Conservation (phyloP, 1,140 invertebrate genomes). For the Drosophila cardini region DNA sequence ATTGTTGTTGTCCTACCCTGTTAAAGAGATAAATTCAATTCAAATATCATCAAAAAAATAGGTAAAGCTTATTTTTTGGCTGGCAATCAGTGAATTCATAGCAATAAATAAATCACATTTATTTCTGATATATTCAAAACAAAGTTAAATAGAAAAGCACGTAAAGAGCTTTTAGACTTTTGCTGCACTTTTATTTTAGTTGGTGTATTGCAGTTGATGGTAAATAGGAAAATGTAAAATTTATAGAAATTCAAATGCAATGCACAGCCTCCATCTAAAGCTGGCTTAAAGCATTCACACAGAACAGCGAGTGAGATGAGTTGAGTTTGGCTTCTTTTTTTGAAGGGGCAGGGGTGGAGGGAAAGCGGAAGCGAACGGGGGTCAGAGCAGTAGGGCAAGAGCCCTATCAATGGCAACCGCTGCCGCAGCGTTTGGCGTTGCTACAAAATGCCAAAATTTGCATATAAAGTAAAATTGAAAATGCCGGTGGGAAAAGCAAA, state of each 20-base stretch:
- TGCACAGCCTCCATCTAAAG: slow-evolving; percentile 54
- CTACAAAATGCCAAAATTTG: slow-evolving; percentile 82
- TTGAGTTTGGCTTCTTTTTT: neutral
- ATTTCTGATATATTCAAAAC: slow-evolving; percentile 19
- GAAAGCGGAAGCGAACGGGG: neutral
- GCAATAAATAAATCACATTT: slow-evolving; percentile 25
- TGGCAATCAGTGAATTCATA: neutral
- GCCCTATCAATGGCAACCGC: slow-evolving; percentile 69
- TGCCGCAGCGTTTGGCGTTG: slow-evolving; percentile 42
- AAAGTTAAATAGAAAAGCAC: slow-evolving; percentile 32
- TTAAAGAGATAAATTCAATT: slow-evolving; percentile 24
- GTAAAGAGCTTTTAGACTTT: slow-evolving; percentile 44
- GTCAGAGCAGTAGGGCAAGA: slow-evolving; percentile 20
- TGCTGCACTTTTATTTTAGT: slow-evolving; percentile 52
- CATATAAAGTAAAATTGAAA: slow-evolving; percentile 83
- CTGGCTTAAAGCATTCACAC: slow-evolving; percentile 67
- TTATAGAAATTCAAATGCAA: slow-evolving; percentile 79
- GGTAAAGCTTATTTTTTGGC: neutral
- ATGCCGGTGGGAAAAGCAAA: slow-evolving; percentile 65
- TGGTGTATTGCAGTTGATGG: slow-evolving; percentile 51
- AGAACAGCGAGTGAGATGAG: slow-evolving; percentile 12
- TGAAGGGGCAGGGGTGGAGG: neutral
- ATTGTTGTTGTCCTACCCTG: slow-evolving; percentile 10
- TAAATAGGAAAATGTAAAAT: slow-evolving; percentile 80
- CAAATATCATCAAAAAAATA: slow-evolving; percentile 16